Conservation (phyloP, 2,797 vertebrate species). For the Darevskia mixta region DNA sequence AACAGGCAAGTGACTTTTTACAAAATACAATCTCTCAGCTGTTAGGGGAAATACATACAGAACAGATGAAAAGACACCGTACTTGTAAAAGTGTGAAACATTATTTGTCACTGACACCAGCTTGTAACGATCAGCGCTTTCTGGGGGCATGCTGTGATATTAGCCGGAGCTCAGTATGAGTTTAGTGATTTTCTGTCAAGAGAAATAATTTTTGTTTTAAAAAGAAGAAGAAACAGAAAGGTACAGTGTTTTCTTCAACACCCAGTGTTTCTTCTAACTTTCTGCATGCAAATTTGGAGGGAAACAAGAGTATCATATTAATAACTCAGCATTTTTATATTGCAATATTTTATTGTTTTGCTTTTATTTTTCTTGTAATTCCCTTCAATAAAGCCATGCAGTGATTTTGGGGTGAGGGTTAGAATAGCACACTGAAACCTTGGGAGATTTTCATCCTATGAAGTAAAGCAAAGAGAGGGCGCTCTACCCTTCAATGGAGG, state of each 20-base stretch:
- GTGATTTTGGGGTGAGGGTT: not conserved
- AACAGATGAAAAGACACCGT: constrained; percentile 51
- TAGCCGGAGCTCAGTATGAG: constrained; percentile 29
- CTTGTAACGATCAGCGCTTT: constrained; percentile 55
- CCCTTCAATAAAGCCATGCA: not conserved
- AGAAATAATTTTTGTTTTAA: constrained; percentile 30
- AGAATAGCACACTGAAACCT: not conserved
- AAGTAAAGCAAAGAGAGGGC: not conserved
- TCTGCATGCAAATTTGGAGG: not conserved
- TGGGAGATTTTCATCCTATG: not conserved
- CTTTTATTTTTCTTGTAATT: not conserved
- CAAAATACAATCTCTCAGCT: constrained; percentile 55
- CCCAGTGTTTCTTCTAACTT: constrained; percentile 7
- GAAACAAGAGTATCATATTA: constrained; percentile 20
- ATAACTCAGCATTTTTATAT: not conserved
- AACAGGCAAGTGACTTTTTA: constrained; percentile 59
- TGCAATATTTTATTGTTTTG: too few species aligned
- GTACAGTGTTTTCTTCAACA: constrained; percentile 39
- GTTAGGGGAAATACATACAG: constrained; percentile 36
- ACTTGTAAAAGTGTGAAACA: constrained; percentile 59
- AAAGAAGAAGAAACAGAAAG: constrained; percentile 30
- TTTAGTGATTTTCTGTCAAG: constrained; percentile 36
- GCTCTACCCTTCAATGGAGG: not conserved
- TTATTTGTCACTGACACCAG: constrained; percentile 62
- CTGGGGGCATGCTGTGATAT: constrained; percentile 60